These are phyloP conservation scores for Nemoura dubitans DNA, from an alignment of 2,888 invertebrate genomes.

Conservation along the genomic window DNA sequence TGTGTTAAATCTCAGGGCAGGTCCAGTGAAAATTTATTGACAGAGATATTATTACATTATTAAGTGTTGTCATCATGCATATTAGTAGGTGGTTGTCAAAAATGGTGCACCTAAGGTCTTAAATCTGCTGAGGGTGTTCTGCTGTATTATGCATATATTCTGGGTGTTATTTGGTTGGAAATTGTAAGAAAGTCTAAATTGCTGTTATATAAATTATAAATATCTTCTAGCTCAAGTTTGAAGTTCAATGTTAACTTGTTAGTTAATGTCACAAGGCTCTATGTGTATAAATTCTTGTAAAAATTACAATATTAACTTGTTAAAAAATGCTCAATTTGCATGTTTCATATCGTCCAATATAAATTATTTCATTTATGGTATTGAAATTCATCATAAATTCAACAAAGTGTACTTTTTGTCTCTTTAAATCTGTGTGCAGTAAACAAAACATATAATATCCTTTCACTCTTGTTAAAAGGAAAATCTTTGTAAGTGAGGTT, in stretches of 20 bases:
- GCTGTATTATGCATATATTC: background rate
- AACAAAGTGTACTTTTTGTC: background rate
- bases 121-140: background rate
- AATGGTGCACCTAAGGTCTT: background rate
- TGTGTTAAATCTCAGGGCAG: constrained; percentile 7
- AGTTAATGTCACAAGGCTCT: background rate
- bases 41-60: constrained; percentile 1
- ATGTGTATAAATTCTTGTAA: background rate
- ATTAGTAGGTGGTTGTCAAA: background rate
- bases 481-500: background rate
- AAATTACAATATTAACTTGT: background rate
- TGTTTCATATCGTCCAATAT: background rate
- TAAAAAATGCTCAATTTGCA: constrained; percentile 2
- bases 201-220: background rate
- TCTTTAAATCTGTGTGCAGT: background rate
- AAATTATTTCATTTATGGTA: background rate
- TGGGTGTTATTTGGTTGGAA: background rate
- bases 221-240: background rate
- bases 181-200: background rate
- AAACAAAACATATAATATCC: background rate
- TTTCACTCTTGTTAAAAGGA: background rate
- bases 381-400: background rate
- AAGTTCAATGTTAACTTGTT: constrained; percentile 7
- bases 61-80: background rate
- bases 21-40: constrained; percentile 2